Base-by-base conservation (phyloP, 2,888 invertebrate genomes). In the Perizoma affinitatum region DNA sequence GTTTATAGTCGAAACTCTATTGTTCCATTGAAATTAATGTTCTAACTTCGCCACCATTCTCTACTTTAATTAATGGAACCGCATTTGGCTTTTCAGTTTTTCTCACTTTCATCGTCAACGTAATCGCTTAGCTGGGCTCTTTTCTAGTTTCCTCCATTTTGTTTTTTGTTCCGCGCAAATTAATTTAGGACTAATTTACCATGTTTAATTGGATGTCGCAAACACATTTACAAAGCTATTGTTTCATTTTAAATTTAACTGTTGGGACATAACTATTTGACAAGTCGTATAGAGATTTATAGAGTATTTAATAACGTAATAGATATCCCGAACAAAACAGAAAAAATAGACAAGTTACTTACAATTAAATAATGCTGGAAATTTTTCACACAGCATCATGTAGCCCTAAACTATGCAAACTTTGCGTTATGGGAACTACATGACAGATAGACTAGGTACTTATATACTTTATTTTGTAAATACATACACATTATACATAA, bases 151-250 rank as follows among this genome's bases (percentile, higher is more conserved):
- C 10, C 2, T 41, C 35, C 10, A 9, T 55, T 51, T 56, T 44
- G 3, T 48, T 50, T 57, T 61, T 50, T 50, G 48, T 61, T 53
- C 45, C 42, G 40, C 10, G 38, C 35, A 38, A 57, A 50, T 46
- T 58, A 71, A 69, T 68, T 67, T 65, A 64, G 58, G 54, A 57
- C 60, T 65, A 66, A 67, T 71, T 69, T 69, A 67, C 63, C 58
- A 55, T 45, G 63, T 63, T 68, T 72, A 69, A 69, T 71, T 70
- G 58, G 62, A 68, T 62, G 67, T 68, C 68, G 61, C 63, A 52
- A 65, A 64, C 69, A 65, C 57, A 50, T 47, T 58, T 49, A 22
- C 52, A 53, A 38, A 10, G 35, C 36, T 38, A 45, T 47, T 51
- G 38, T 51, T 22, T 22, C 22, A 22, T 22, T 22, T 22, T 22